These are phyloP conservation scores for Poeciliopsis occidentalis DNA, from an alignment of 2,113 vertebrate genomes.

Conservation along the genomic window DNA sequence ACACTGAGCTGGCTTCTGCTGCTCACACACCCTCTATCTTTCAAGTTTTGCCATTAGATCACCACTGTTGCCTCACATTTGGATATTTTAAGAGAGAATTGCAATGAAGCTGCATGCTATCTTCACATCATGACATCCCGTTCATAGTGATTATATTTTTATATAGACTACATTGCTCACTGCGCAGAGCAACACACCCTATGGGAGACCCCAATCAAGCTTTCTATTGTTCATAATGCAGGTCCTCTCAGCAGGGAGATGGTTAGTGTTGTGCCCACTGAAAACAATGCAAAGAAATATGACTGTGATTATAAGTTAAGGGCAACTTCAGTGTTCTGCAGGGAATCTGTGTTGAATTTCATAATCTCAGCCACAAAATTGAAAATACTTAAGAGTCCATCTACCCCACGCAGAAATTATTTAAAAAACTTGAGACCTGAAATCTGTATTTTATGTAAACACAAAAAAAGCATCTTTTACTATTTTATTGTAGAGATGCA, in stretches of 20 bases:
- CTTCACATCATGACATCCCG: constrained; percentile 4
- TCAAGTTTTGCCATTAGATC: constrained; percentile 23
- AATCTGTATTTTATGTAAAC: not conserved
- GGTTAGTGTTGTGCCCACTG: not conserved
- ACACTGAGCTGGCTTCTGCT: constrained; percentile 18
- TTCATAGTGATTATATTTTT: not conserved
- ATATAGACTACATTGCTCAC: not conserved
- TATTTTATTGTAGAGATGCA: not conserved
- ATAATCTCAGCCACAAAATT: not conserved
- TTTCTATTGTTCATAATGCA: not conserved
- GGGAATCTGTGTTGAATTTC: not conserved
- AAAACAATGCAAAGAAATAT: no score
- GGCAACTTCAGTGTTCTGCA: not conserved
- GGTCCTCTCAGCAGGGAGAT: not conserved
- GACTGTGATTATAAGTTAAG: not conserved
- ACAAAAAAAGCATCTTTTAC: not conserved
- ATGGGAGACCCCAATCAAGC: not conserved
- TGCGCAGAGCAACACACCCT: not conserved
- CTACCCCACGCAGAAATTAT: not conserved
- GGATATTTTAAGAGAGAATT: constrained; percentile 17
- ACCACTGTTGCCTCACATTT: constrained; percentile 15
- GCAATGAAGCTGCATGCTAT: constrained; percentile 1
- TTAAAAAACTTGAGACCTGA: not conserved
- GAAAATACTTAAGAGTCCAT: not conserved
- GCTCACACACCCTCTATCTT: not conserved